Conservation (phyloP, 2,113 vertebrate genomes). For the Urocynchramus pylzowi region DNA sequence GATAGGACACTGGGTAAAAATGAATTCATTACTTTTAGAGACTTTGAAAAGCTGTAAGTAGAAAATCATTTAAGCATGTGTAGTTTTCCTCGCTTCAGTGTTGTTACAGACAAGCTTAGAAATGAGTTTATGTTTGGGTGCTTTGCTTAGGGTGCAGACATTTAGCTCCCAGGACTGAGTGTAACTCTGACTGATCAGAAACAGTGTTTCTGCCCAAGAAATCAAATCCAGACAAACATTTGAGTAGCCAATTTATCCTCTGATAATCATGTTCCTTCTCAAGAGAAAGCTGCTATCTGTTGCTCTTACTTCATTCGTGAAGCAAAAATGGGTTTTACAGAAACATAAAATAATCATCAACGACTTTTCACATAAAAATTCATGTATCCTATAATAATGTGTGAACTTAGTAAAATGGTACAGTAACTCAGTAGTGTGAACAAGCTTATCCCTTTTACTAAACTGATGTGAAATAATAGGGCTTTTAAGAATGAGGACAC, state of each 20-base stretch:
- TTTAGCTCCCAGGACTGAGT: background rate
- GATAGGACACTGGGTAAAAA: background rate
- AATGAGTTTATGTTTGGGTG: background rate
- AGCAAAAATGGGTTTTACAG: background rate
- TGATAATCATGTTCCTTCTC: background rate
- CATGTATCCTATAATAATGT: background rate
- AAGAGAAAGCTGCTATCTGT: background rate
- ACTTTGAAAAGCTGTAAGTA: background rate
- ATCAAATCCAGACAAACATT: background rate
- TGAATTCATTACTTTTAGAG: background rate
- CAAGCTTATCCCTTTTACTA: background rate
- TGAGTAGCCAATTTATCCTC: background rate
- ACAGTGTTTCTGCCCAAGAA: background rate
- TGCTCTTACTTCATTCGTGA: background rate
- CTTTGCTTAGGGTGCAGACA: background rate
- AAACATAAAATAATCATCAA: background rate
- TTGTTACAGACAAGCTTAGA: background rate
- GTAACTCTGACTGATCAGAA: background rate
- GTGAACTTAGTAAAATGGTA: background rate
- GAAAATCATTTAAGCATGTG: background rate
- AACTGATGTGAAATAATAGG: background rate
- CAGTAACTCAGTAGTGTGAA: background rate
- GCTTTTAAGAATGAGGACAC: background rate
- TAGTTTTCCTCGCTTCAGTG: background rate
- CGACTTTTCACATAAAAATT: background rate